Evolutionary conservation across 2,888 invertebrate species (phyloP), one percentile per base, ranked within the genome.

Genomic region (Lacanobia oleracea): DNA sequence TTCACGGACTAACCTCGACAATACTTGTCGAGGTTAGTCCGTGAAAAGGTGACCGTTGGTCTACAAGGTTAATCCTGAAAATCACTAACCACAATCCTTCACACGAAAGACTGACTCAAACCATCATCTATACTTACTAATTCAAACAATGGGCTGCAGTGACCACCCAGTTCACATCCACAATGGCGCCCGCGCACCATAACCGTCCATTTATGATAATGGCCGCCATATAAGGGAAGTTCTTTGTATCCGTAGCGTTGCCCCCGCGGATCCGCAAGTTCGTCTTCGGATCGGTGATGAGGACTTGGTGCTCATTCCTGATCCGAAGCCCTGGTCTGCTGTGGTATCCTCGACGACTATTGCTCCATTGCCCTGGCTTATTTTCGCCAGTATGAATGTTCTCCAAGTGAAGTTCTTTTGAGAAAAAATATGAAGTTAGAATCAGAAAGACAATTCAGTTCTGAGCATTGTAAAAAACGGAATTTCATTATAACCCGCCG

Each of bases 71-170:
- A 27, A 27, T 27, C 27, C 27, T 27, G 27, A 27, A 27, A 27
- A 27, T 27, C 3, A 27, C 27, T 27, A 27, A 27, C 27, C 27
- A 27, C 27, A 27, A 27, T 2, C 27, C 3, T 3, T 27, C 1
- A 3, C 27, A 27, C 27, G 27, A 27, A 27, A 2, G 27, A 27
- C 27, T 27, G 27, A 27, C 27, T 27, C 27, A 27, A 27, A 3
- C 2, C 27, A 27, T 3, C 27, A 27, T 27, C 33, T 33, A 33
- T 5, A 90, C 95, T 93, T 87, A 95, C 95, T 95, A 95, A 83
- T 95, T 95, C 56, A 96, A 88, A 60, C 95, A 96, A 84, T 96
- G 95, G 0, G 95, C 95, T 0, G 95, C 95, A 0, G 95, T 96
- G 0, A 96, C 71, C 7, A 96, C 89, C 96, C 96, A 96, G 83